Base-by-base conservation (phyloP, 2,888 invertebrate genomes). In the Erannis defoliaria region DNA sequence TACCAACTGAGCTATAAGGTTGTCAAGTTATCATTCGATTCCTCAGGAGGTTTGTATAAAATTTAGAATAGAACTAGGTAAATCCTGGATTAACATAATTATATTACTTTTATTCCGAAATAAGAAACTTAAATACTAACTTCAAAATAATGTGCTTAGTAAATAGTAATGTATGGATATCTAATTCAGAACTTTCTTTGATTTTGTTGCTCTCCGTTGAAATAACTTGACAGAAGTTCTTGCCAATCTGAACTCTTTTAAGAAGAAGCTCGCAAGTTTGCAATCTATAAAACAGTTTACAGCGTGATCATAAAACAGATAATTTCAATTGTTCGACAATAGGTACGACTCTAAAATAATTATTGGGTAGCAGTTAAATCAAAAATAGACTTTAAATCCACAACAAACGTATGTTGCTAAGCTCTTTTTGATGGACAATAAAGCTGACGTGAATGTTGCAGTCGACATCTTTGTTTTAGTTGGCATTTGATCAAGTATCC, bases 381-480 rank as follows among this genome's bases (percentile, higher is more conserved):
- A 35, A 37, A 61, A 57, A 56, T 62, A 61, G 37, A 49, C 45
- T 16, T 23, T n/a, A 48, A 54, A 54, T 54, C 33, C 51, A 23
- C 23, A 45, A 48, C 43, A 26, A 74, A 70, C 72, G 58, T 61
- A 37, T 67, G 66, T 75, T 75, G 75, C 77, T 78, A 76, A 78
- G 77, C 75, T 77, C 78, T 76, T 78, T 80, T 84, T 80, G 81
- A 82, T 83, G 79, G 74, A 76, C 78, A 75, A 80, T 80, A 80
- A 80, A 58, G 48, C 55, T 33, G 9, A 18, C 10, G 38, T 55
- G 14, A 48, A 43, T 40, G 55, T 82, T 76, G 71, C 62, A 56
- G 59, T 70, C 66, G 67, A 73, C 73, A 62, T 53, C 64, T 70
- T 59, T 81, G 81, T 84, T 81, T 80, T 76, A 67, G 58, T 84